Evolutionary conservation across 2,113 vertebrate species (phyloP).

Genomic region (Leucosticte australis): DNA sequence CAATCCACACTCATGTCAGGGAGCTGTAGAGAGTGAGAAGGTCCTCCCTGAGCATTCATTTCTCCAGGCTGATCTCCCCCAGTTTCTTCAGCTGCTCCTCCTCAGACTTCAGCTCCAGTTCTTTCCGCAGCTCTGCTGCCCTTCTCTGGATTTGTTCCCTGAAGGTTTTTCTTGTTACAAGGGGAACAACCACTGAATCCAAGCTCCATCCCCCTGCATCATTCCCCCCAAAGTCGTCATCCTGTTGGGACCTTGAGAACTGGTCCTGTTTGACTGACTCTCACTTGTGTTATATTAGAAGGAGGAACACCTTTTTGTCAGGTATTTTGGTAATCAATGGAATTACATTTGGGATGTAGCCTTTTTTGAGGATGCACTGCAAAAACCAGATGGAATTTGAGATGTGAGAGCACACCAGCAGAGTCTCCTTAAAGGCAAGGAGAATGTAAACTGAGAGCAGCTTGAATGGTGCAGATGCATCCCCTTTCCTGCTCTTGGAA

Average conservation of each 20-base stretch:
- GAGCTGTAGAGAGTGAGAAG: accelerated
- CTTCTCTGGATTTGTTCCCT: accelerated
- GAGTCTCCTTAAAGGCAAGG: not conserved
- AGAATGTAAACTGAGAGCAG: accelerated
- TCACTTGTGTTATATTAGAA: not conserved
- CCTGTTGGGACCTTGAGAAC: not conserved
- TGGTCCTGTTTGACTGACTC: not conserved
- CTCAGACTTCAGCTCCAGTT: not conserved
- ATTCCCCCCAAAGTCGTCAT: not conserved
- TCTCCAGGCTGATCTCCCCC: not conserved
- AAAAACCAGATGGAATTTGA: not conserved
- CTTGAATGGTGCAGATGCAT: not conserved
- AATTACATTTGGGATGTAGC: not conserved
- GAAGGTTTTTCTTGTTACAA: not conserved
- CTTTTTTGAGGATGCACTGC: not conserved
- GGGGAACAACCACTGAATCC: not conserved
- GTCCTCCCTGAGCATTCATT: not conserved
- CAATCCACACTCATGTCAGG: accelerated
- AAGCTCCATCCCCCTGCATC: not conserved
- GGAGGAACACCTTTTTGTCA: not conserved
- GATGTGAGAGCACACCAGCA: not conserved
- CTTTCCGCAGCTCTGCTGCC: accelerated
- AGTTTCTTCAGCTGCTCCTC: not conserved
- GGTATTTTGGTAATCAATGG: not conserved
- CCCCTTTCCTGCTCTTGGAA: not conserved